These are phyloP conservation scores for Cyaniris semiargus DNA, from an alignment of 2,888 invertebrate genomes.

Conservation along the genomic window DNA sequence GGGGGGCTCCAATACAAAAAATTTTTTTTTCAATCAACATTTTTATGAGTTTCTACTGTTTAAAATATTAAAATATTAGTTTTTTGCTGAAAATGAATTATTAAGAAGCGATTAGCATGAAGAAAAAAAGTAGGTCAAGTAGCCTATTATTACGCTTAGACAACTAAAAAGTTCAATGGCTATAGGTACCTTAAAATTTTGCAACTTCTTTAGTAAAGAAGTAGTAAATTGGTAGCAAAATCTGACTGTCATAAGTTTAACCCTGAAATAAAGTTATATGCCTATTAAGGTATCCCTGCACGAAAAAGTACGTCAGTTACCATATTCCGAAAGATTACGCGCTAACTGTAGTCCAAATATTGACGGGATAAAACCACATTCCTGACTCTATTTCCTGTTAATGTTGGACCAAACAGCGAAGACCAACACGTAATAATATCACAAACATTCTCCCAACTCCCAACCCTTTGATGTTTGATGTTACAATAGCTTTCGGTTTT, in stretches of 20 bases:
- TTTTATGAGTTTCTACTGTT: no score
- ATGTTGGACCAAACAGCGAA: constrained; percentile 51
- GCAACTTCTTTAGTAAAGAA: neutral
- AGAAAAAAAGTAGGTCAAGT: no score
- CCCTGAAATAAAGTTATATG: neutral
- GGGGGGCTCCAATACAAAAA: no score
- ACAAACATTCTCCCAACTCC: constrained; percentile 35
- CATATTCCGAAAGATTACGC: constrained; percentile 56
- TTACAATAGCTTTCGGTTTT: constrained; percentile 9
- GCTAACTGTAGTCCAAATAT: constrained; percentile 71
- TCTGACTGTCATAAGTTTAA: neutral
- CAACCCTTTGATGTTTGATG: constrained; percentile 27
- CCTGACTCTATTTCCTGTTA: constrained; percentile 65
- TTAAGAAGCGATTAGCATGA: no score
- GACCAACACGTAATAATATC: constrained; percentile 45
- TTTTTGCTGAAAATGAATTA: no score
- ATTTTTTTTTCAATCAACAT: no score
- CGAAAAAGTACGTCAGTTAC: neutral
- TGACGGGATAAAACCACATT: constrained; percentile 53
- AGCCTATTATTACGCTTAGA: neutral
- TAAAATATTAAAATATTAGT: no score
- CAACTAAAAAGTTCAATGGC: neutral
- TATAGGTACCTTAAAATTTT: neutral
- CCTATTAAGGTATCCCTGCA: neutral
- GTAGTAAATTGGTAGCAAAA: neutral